Conservation (phyloP, 2,113 vertebrate genomes). For the Lepidothrix coronata region DNA sequence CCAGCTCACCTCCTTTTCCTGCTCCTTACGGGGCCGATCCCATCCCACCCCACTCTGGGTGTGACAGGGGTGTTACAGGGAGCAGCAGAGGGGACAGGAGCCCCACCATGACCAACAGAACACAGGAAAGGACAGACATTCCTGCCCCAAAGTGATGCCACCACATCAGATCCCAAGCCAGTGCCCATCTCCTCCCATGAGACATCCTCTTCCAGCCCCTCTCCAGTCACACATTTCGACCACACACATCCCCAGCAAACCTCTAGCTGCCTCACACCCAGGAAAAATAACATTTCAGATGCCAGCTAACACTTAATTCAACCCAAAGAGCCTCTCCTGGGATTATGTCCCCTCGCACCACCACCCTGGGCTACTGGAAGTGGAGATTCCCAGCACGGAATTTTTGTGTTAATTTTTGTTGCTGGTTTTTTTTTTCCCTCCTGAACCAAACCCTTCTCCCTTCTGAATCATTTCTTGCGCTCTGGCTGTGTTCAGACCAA, state of each 20-base stretch:
- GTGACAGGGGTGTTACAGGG: background rate
- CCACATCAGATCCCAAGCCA: background rate
- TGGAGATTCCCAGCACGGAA: background rate
- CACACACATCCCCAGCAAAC: background rate
- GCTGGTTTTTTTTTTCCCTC: rapidly evolving
- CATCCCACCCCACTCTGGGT: rapidly evolving
- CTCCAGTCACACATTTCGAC: background rate
- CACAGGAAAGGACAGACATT: background rate
- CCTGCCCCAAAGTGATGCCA: rapidly evolving
- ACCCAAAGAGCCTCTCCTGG: background rate
- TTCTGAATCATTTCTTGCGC: background rate
- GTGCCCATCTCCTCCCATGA: rapidly evolving
- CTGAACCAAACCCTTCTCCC: background rate
- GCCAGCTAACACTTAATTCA: background rate
- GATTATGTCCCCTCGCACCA: background rate
- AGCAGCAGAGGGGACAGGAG: background rate
- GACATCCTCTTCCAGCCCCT: background rate
- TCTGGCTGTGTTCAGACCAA: background rate
- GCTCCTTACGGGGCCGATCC: rapidly evolving
- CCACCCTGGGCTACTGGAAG: background rate
- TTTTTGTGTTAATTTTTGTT: background rate
- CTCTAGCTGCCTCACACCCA: background rate
- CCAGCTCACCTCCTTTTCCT: background rate
- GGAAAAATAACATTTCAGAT: background rate
- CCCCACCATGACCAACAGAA: rapidly evolving